phyloP scores from a whole-genome alignment of 2,888 invertebrate species.

The Drosophila paramelanica region DNA sequence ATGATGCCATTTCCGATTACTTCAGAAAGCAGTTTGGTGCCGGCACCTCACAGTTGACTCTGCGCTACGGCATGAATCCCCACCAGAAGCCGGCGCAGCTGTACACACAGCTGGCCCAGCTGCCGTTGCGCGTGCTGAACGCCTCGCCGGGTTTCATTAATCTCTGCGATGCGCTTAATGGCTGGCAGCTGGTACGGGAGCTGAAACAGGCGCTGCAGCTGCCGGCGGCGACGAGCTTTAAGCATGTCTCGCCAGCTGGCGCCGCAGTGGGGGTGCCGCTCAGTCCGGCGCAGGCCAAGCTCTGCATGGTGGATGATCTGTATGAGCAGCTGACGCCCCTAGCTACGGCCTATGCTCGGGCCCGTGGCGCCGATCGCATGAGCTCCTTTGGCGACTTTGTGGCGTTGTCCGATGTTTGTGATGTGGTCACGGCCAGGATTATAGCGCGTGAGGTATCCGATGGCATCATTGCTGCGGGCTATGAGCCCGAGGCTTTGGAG shows the following conservation, averaged over 20 bases:
- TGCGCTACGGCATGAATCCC: slow-evolving; percentile 98
- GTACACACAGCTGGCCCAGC: slow-evolving; percentile 90
- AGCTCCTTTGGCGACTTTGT: slow-evolving; percentile 99
- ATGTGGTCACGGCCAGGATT: slow-evolving; percentile 94
- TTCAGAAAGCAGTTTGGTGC: slow-evolving; percentile 95
- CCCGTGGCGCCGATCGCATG: slow-evolving; percentile 99
- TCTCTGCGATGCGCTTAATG: slow-evolving; percentile 98
- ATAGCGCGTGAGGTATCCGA: slow-evolving; percentile 98
- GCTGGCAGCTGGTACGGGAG: slow-evolving; percentile 97
- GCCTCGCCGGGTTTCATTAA: slow-evolving; percentile 99
- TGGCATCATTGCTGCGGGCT: slow-evolving; percentile 98
- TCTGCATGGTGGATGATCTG: slow-evolving; percentile 97
- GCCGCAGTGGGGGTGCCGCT: slow-evolving; percentile 96
- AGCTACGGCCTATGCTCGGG: slow-evolving; percentile 96
- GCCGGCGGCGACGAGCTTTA: slow-evolving; percentile 98
- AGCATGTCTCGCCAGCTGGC: slow-evolving; percentile 99
- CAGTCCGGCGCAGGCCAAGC: slow-evolving; percentile 90
- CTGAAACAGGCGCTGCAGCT: slow-evolving; percentile 91
- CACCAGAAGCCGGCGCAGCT: slow-evolving; percentile 98
- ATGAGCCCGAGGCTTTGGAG: slow-evolving; percentile 92
- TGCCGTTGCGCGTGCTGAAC: slow-evolving; percentile 95
- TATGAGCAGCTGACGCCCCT: slow-evolving; percentile 90
- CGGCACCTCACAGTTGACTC: slow-evolving; percentile 91
- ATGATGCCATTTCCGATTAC: slow-evolving; percentile 96
- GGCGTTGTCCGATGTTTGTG: slow-evolving; percentile 96